Conservation (phyloP, 2,888 invertebrate species). For the Tethea ocularis region DNA sequence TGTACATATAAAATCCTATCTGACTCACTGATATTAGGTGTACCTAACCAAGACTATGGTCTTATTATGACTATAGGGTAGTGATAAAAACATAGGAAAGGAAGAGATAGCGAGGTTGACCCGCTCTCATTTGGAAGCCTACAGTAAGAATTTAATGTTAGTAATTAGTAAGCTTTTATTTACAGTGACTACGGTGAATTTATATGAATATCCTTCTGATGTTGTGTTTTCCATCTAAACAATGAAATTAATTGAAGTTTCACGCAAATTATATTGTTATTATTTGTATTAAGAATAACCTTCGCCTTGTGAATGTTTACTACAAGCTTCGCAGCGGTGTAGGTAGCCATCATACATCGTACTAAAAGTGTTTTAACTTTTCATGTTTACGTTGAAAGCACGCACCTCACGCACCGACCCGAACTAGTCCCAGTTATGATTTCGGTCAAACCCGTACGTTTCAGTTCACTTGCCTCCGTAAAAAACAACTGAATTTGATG, state of each 20-base stretch:
- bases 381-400: slow-evolving; percentile 68
- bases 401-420: slow-evolving; percentile 57
- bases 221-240: background rate
- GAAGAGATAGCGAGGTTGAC: too few species aligned
- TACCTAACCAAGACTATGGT: too few species aligned
- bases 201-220: background rate
- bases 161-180: too few species aligned
- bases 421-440: slow-evolving; percentile 10
- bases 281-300: slow-evolving; percentile 46
- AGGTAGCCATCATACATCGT: slow-evolving; percentile 36
- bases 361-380: slow-evolving; percentile 62
- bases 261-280: slow-evolving; percentile 12
- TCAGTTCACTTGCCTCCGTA: background rate
- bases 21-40: too few species aligned
- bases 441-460: background rate
- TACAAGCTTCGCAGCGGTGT: slow-evolving; percentile 26
- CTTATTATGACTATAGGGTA: too few species aligned
- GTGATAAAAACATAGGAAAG: too few species aligned
- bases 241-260: background rate
- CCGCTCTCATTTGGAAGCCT: too few species aligned
- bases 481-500: background rate
- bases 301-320: slow-evolving; percentile 48
- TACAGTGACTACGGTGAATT: too few species aligned
- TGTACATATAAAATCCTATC: too few species aligned
- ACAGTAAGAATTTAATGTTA: too few species aligned